Percentiles rank a stretch among this genome's conserved stretches.
phyloP scores from a whole-genome alignment of 2,797 vertebrate genomes.

The Agapornis canus region DNA sequence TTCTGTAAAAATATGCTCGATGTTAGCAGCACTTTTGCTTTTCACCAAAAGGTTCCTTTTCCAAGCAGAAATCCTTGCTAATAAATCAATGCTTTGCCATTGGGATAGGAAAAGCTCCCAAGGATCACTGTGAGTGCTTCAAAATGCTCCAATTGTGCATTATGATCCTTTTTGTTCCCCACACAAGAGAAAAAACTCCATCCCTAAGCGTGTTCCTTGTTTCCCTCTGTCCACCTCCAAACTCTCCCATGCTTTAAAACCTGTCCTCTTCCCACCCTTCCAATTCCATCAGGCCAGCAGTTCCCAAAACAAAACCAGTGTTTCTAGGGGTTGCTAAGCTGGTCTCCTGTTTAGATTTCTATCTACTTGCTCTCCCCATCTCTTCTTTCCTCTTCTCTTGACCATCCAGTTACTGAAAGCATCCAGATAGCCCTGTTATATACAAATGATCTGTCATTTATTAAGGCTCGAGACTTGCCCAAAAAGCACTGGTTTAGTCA shows the following conservation, averaged over 20 bases:
- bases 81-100: not conserved
- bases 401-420: not conserved
- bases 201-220: not conserved
- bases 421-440: not conserved
- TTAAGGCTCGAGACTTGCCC: constrained; percentile 21
- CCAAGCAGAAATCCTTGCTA: not conserved
- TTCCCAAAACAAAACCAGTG: constrained; percentile 13
- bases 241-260: not conserved
- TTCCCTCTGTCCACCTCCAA: constrained; percentile 37
- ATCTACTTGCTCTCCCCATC: not conserved
- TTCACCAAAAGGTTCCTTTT: not conserved
- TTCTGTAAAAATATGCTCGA: not conserved
- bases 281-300: not conserved
- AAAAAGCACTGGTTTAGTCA: not conserved
- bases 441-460: constrained; percentile 36
- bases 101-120: not conserved
- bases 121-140: not conserved
- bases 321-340: not conserved
- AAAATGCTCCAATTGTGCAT: not conserved
- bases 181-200: not conserved
- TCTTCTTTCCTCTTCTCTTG: not conserved
- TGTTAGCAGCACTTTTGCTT: not conserved
- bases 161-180: not conserved
- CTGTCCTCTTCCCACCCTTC: constrained; percentile 30
- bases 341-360: not conserved